A percentile compares a stretch with the other conserved stretches of the same genome.
phyloP scores from a whole-genome alignment of 2,888 invertebrate genomes.

The Chloromyia formosa region DNA sequence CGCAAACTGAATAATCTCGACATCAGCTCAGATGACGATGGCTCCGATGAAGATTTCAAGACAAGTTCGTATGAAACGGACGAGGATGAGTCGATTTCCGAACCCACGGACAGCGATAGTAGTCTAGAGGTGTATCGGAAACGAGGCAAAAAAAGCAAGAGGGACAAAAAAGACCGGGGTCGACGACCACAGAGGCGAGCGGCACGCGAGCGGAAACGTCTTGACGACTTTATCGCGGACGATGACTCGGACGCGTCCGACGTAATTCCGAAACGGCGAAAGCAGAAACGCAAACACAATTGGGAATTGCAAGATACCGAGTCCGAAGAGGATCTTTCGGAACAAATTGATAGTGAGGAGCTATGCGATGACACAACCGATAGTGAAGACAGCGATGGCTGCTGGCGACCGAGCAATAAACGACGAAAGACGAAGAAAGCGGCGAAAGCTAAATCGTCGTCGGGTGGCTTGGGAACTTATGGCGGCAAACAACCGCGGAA shows the following conservation, averaged over 20 bases:
- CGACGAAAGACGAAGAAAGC: conserved; percentile 55
- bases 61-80: conserved; percentile 69
- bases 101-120: conserved; percentile 67
- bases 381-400: conserved; percentile 61
- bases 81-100: conserved; percentile 67
- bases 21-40: conserved; percentile 83
- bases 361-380: conserved; percentile 62
- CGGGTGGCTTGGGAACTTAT: conserved; percentile 58
- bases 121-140: conserved; percentile 65
- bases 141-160: conserved; percentile 62
- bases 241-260: conserved; percentile 67
- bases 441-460: conserved; percentile 59
- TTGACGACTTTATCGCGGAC: conserved; percentile 61
- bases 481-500: conserved; percentile 59
- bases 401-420: conserved; percentile 60
- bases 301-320: conserved; percentile 71
- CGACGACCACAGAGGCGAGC: conserved; percentile 66
- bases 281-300: conserved; percentile 62
- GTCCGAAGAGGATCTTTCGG: conserved; percentile 61
- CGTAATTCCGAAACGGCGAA: conserved; percentile 67
- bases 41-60: conserved; percentile 91
- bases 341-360: conserved; percentile 63
- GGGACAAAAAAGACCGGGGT: conserved; percentile 68
- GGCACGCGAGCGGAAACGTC: conserved; percentile 59
- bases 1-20: conserved; percentile 83